These are phyloP conservation scores for Sesia apiformis DNA, from an alignment of 2,888 invertebrate genomes.

Conservation along the genomic window DNA sequence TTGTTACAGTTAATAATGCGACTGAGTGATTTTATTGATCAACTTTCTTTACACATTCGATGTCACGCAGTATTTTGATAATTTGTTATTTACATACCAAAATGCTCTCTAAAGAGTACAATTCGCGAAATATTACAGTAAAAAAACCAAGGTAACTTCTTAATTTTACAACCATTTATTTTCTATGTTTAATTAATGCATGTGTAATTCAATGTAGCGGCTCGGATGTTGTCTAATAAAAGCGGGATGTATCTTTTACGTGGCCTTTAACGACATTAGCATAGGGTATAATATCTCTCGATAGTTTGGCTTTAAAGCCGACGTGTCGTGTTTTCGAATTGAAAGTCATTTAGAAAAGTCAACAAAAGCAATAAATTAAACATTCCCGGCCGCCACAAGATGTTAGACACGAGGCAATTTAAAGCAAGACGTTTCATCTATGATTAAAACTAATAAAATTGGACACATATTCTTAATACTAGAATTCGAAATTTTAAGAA, in stretches of 20 bases:
- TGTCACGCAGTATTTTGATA: too few species aligned
- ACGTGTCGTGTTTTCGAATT: conserved; percentile 42
- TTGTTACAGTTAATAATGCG: neutral
- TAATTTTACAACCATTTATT: conserved; percentile 18
- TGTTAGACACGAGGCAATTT: conserved; percentile 24
- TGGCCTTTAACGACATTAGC: conserved; percentile 13
- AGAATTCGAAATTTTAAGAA: too few species aligned
- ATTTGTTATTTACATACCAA: too few species aligned
- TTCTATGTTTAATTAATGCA: conserved; percentile 19
- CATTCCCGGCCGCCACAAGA: conserved; percentile 47
- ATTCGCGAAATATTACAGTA: too few species aligned
- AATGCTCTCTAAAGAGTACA: too few species aligned
- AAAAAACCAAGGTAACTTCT: conserved; percentile 3
- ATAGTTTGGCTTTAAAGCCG: conserved; percentile 15
- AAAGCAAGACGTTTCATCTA: conserved; percentile 15
- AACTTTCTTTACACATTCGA: too few species aligned
- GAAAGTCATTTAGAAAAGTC: conserved; percentile 52
- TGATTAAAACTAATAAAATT: conserved; percentile 34
- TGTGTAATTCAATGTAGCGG: conserved; percentile 13
- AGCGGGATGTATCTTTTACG: conserved; percentile 10
- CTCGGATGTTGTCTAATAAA: conserved; percentile 8
- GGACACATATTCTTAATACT: too few species aligned
- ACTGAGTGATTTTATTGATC: too few species aligned
- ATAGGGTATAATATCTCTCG: conserved; percentile 10
- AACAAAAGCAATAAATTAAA: conserved; percentile 52